These are phyloP conservation scores for Cylas formicarius DNA, from an alignment of 1,140 invertebrate species.

Conservation along the genomic window DNA sequence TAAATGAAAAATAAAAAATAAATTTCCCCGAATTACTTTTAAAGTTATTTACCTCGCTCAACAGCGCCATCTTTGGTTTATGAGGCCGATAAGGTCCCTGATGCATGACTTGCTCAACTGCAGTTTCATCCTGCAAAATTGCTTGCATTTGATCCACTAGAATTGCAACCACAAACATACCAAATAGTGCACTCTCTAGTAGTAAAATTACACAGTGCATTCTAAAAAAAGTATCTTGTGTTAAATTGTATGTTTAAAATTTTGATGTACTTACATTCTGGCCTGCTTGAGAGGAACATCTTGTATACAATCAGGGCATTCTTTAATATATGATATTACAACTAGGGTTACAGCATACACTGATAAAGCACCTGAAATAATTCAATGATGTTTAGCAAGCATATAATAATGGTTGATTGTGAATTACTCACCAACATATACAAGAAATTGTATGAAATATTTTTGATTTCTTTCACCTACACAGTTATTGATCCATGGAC, in stretches of 20 bases:
- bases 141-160: constrained; percentile 83
- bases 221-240: constrained; percentile 46
- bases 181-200: constrained; percentile 78
- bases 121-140: constrained; percentile 61
- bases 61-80: constrained; percentile 59
- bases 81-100: constrained; percentile 58
- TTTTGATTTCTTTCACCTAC: constrained; percentile 92
- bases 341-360: constrained; percentile 66
- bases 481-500: no score
- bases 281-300: constrained; percentile 64
- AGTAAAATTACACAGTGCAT: constrained; percentile 79
- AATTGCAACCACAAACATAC: constrained; percentile 83
- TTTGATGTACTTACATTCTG: constrained; percentile 58
- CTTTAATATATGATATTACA: constrained; percentile 65
- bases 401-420: neutral
- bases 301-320: constrained; percentile 61
- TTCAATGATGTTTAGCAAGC: no score
- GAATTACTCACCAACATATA: constrained; percentile 57
- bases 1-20: no score
- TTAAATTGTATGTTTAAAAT: neutral
- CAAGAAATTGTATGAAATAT: constrained; percentile 87
- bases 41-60: no score
- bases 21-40: constrained; percentile 79
- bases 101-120: constrained; percentile 70
- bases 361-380: constrained; percentile 42